phyloP scores from a whole-genome alignment of 2,113 vertebrate genomes.

The Struthidea cinerea region DNA sequence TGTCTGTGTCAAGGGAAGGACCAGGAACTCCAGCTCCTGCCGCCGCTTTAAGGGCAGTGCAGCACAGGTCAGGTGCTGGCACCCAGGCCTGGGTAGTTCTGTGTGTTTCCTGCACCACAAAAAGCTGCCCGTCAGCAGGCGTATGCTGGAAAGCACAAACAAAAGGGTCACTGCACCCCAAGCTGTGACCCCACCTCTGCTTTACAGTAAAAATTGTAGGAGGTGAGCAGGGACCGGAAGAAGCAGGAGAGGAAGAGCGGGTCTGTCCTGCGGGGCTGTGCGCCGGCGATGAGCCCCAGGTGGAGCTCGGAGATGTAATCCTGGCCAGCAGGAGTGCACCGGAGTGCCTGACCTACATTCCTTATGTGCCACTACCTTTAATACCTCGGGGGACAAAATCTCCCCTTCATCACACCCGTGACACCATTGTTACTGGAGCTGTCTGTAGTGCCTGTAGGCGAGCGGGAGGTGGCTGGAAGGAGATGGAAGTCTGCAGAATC shows the following conservation, averaged over 20 bases:
- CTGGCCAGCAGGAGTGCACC: background rate
- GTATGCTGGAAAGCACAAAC: constrained; percentile 14
- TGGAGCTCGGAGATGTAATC: background rate
- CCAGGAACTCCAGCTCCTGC: background rate
- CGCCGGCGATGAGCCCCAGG: accelerated
- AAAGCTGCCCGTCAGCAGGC: constrained; percentile 63
- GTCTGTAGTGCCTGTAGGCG: accelerated
- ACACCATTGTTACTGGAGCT: accelerated
- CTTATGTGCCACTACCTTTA: background rate
- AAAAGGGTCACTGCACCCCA: background rate
- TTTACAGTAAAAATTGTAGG: background rate
- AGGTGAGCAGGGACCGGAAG: background rate
- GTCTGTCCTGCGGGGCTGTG: background rate
- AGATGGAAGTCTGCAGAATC: background rate
- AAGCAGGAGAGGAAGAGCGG: accelerated
- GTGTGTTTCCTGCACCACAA: background rate
- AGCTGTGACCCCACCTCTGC: background rate
- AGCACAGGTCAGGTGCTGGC: constrained; percentile 16
- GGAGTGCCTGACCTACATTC: background rate
- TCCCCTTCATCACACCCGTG: background rate
- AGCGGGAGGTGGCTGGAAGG: background rate
- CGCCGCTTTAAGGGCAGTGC: background rate
- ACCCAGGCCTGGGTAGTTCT: constrained; percentile 67
- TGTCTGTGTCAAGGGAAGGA: background rate
- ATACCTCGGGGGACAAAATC: background rate